A percentile compares a stretch with the other conserved stretches of the same genome.
Evolutionary conservation across 2,113 vertebrate species (phyloP).

Genomic region (Nestor notabilis): DNA sequence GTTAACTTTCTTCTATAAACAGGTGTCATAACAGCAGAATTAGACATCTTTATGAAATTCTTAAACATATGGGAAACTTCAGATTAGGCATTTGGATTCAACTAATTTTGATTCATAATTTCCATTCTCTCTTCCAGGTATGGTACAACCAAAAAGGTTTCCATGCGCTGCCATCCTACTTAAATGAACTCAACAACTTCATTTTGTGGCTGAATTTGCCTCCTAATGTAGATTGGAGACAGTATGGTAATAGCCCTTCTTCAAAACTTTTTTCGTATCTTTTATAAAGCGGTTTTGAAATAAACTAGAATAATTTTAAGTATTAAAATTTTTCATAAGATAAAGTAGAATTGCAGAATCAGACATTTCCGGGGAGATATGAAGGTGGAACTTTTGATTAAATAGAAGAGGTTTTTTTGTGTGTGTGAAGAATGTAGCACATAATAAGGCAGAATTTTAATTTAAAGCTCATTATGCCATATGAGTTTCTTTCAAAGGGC

Average conservation of each 20-base stretch:
- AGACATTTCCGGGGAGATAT: not conserved
- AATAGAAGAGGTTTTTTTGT: not conserved
- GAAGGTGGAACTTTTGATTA: not conserved
- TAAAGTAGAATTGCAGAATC: not conserved
- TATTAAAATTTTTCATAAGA: not conserved
- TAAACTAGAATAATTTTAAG: not conserved
- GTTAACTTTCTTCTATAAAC: not conserved
- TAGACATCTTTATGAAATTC: not conserved
- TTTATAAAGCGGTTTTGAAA: not conserved
- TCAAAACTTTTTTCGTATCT: not conserved
- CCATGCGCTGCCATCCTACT: constrained; percentile 72
- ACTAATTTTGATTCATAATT: not conserved
- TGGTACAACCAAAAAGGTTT: constrained; percentile 80
- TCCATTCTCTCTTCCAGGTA: constrained; percentile 62
- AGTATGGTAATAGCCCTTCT: constrained; percentile 64
- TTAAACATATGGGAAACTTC: not conserved
- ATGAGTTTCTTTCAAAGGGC: not conserved
- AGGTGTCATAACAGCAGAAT: not conserved
- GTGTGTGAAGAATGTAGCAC: not conserved
- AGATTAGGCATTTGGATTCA: not conserved
- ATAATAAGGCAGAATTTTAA: not conserved
- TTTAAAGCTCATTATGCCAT: not conserved
- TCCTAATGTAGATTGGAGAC: constrained; percentile 57
- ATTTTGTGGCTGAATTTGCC: constrained; percentile 74
- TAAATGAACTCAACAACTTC: constrained; percentile 79